phyloP scores from a whole-genome alignment of 2,113 vertebrate species.

The Daubentonia madagascariensis region DNA sequence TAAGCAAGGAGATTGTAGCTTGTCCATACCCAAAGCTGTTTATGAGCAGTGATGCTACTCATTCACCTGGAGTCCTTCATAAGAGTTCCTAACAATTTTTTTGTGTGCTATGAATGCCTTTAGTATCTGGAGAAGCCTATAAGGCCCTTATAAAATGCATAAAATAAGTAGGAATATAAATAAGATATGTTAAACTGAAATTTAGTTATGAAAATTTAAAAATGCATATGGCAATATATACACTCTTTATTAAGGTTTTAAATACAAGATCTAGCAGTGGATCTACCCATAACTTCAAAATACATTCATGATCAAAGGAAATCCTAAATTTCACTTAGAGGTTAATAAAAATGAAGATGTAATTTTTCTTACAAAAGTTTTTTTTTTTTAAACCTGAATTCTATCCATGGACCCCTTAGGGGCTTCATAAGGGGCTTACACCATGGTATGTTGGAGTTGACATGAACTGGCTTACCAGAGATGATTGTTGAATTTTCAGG shows the following conservation, averaged over 20 bases:
- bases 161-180: not conserved
- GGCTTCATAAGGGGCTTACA: not conserved
- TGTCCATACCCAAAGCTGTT: not conserved
- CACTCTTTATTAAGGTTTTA: not conserved
- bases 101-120: not conserved
- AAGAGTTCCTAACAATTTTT: not conserved
- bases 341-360: not conserved
- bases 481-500: not conserved
- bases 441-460: not conserved
- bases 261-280: not conserved
- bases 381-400: not conserved
- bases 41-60: not conserved
- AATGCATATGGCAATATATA: not conserved
- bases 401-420: not conserved
- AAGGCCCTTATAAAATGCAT: not conserved
- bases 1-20: not conserved
- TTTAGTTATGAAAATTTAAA: not conserved
- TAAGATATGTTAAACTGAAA: slow-evolving; percentile 10
- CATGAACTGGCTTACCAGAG: not conserved
- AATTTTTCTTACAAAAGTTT: not conserved
- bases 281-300: not conserved
- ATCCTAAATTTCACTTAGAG: not conserved
- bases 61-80: not conserved
- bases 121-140: not conserved
- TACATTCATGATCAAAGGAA: not conserved